A percentile compares a stretch with the other conserved stretches of the same genome.
Conservation (phyloP, 2,797 vertebrate species). For the Anabas testudineus region DNA sequence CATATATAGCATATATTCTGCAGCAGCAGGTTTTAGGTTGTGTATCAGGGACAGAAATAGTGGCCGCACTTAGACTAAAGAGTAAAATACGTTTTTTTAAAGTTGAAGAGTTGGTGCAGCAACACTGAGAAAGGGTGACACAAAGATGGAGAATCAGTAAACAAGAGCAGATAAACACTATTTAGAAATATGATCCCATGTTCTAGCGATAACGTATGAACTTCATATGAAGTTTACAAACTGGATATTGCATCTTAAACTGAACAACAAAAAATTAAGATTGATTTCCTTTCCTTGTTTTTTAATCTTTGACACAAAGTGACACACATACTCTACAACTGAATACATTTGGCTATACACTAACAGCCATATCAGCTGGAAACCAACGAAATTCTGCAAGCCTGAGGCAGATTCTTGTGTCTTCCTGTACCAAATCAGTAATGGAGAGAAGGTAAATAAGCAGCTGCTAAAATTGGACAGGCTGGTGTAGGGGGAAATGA, state of each 20-base stretch:
- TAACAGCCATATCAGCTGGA: constrained; percentile 2
- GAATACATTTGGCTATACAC: not conserved
- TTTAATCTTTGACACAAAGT: not conserved
- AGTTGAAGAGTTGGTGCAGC: not conserved
- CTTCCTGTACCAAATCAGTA: constrained; percentile 2
- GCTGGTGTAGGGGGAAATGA: not conserved
- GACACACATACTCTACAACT: not conserved
- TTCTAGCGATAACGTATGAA: not conserved
- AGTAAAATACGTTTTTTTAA: constrained; percentile 29
- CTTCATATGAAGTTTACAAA: not conserved
- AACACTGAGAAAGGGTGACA: not conserved
- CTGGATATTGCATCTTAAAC: not conserved
- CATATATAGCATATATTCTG: constrained; percentile 44
- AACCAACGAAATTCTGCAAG: not conserved
- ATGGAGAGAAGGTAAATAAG: not conserved
- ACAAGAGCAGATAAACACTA: not conserved
- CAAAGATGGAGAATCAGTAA: not conserved
- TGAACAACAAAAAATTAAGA: not conserved
- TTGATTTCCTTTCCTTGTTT: not conserved
- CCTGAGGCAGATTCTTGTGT: not conserved
- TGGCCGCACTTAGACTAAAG: constrained; percentile 36
- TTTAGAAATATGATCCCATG: not conserved
- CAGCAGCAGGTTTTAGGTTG: constrained; percentile 17
- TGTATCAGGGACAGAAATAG: constrained; percentile 26
- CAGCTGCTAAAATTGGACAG: not conserved